Evolutionary conservation across 1,140 invertebrate species (phyloP).

Genomic region (Psix sp.): DNA sequence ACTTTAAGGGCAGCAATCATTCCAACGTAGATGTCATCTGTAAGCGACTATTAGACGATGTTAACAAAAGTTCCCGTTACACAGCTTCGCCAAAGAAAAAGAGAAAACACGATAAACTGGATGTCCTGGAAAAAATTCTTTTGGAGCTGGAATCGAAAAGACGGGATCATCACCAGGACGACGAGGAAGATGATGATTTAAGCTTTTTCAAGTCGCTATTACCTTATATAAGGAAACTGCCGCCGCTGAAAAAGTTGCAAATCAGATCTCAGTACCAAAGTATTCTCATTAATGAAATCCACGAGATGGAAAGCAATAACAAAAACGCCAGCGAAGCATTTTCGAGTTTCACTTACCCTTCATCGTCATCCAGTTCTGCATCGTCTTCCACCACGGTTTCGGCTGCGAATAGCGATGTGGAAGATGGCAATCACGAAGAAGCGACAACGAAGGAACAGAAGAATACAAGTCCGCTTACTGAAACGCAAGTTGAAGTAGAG

Average conservation of each 20-base stretch:
- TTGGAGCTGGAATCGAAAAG: conserved; percentile 38
- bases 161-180: conserved; percentile 17
- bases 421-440: conserved; percentile 20
- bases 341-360: conserved; percentile 51
- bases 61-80: conserved; percentile 1
- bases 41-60: conserved; percentile 16
- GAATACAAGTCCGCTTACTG: not conserved
- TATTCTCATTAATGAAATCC: conserved; percentile 49
- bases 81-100: conserved; percentile 22
- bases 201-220: conserved; percentile 50
- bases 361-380: conserved; percentile 26
- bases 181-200: conserved; percentile 48
- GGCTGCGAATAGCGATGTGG: conserved; percentile 32
- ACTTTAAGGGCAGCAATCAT: conserved; percentile 20
- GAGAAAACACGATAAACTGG: conserved; percentile 36
- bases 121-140: conserved; percentile 35
- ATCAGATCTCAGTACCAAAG: conserved; percentile 47
- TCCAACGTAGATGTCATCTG: conserved; percentile 9
- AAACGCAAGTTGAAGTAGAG: conserved; percentile 1
- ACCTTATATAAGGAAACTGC: conserved; percentile 48
- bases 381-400: conserved; percentile 40
- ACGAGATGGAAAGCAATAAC: conserved; percentile 36
- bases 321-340: conserved; percentile 37
- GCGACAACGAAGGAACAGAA: not conserved
- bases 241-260: conserved; percentile 51